These are phyloP conservation scores for Macroglossus sobrinus DNA, from an alignment of 2,113 vertebrate species.

Conservation along the genomic window DNA sequence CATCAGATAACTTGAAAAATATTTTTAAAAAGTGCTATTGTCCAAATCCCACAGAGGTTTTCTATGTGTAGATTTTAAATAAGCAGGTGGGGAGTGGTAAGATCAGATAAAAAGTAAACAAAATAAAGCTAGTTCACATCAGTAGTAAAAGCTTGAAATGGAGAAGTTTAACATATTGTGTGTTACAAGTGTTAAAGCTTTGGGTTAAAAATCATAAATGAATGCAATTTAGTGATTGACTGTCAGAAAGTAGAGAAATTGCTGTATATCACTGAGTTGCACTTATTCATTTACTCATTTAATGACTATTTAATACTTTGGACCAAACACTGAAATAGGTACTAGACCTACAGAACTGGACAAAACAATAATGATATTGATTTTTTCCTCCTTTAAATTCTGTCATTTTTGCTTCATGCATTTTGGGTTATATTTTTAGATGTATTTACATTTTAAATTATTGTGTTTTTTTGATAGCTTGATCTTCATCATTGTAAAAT, in stretches of 20 bases:
- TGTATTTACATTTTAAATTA: background rate
- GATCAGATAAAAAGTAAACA: conserved; percentile 38
- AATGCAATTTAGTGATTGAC: background rate
- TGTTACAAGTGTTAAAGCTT: background rate
- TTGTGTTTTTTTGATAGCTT: background rate
- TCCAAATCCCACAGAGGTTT: background rate
- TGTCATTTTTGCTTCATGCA: background rate
- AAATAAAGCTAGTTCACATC: background rate
- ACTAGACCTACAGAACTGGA: background rate
- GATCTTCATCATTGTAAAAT: background rate
- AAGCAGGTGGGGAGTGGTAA: background rate
- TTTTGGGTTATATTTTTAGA: background rate
- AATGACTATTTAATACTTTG: background rate
- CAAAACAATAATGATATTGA: background rate
- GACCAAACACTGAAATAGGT: background rate
- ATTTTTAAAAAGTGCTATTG: background rate
- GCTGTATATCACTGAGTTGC: background rate
- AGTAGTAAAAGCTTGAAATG: background rate
- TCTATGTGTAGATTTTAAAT: background rate
- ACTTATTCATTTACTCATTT: background rate
- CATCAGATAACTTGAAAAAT: conserved; percentile 1
- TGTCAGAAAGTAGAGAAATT: background rate
- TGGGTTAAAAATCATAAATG: background rate
- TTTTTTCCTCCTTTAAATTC: background rate
- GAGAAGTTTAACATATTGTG: background rate